Base-by-base conservation (phyloP, 2,113 vertebrate species). In the Clinocottus analis region DNA sequence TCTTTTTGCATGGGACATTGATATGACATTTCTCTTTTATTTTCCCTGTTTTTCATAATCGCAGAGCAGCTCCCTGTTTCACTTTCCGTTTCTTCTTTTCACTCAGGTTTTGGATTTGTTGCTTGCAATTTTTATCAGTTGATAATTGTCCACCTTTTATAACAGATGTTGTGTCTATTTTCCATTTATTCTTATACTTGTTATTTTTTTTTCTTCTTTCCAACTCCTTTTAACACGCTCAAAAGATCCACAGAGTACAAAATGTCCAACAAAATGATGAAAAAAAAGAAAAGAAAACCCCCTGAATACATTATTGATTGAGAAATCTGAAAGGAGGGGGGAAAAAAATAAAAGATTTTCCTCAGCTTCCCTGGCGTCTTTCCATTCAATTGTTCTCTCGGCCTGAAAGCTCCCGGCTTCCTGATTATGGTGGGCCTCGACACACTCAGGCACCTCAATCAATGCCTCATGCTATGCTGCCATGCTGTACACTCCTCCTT, bases 361-460 rank as follows among this genome's bases (percentile, higher is more conserved):
- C 17, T 27, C 27, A 61, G 77, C 62, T 82, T 64, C 66, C 27
- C 23, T 47, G 33, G 73, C 45, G 43, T 37, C 49, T 80, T 76
- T 51, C 75, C 62, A 76, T 90, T 92, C 86, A 85, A 79, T 91
- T 89, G 89, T 90, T 89, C 81, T 72, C 75, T 78, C 67, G 74
- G 85, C 81, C 76, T 49, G 29, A 67, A 51, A 51, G 43, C 65
- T 80, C 81, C 85, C 75, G 59, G 81, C 80, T 90, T 90, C 85
- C 90, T 87, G 90, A 85, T 90, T 85, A 90, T 75, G 70, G 51
- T 73, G 41, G 41, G 79, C 61, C 61, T 74, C 61, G 43, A 64
- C 79, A 86, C 85, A 71, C 85, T 86, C 80, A 66, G 65, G 71
- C 75, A 67, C 81, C 85, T 87, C 90, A 88, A 89, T 94, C 91